Conservation (phyloP, 2,113 vertebrate species). For the Pampusana beccarii region DNA sequence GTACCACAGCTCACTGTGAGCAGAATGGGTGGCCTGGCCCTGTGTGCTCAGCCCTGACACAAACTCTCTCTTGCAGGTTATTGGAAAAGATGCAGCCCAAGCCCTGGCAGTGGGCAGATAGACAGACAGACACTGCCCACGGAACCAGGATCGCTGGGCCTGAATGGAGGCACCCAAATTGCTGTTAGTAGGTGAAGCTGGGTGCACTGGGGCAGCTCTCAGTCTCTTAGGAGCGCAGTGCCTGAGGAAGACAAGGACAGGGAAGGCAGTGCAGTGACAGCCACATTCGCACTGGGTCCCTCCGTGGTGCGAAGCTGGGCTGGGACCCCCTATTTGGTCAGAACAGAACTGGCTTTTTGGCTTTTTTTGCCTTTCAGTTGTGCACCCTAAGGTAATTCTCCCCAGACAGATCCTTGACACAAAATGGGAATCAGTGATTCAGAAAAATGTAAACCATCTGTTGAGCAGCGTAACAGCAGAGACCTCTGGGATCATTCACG, state of each 20-base stretch:
- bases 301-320: background rate
- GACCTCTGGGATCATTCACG: background rate
- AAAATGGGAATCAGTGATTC: background rate
- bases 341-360: background rate
- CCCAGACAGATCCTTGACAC: background rate
- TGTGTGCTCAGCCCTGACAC: background rate
- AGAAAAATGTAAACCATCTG: background rate
- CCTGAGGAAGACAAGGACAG: background rate
- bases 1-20: background rate
- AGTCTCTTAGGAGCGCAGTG: background rate
- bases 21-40: background rate
- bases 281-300: background rate
- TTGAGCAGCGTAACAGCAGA: background rate
- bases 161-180: background rate
- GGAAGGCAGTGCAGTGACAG: background rate
- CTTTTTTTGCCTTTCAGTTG: background rate
- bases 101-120: background rate
- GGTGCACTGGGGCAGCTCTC: background rate
- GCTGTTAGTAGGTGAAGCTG: background rate
- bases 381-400: background rate
- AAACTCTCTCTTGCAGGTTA: background rate
- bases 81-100: background rate
- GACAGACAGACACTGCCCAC: background rate
- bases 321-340: fast-evolving
- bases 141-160: fast-evolving